phyloP scores from a whole-genome alignment of 2,888 invertebrate species.

The Peribatodes rhomboidaria region DNA sequence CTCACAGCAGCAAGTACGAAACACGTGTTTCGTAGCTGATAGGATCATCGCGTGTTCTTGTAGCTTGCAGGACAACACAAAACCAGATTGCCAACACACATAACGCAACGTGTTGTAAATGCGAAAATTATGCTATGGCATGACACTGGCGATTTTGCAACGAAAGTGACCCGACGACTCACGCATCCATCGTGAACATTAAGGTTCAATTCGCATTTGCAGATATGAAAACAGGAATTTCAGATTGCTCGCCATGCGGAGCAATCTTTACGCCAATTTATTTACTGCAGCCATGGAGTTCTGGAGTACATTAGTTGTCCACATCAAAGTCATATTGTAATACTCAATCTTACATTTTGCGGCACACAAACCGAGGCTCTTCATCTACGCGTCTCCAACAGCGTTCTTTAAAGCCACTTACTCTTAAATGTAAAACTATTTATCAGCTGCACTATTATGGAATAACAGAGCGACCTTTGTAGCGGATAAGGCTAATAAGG shows the following conservation, averaged over 20 bases:
- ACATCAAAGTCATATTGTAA: neutral
- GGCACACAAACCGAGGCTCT: neutral
- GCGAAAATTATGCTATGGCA: conserved; percentile 29
- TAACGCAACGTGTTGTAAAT: conserved; percentile 34
- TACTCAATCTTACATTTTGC: neutral
- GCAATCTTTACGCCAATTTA: conserved; percentile 3
- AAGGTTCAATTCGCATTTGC: no score
- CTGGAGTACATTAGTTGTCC: neutral
- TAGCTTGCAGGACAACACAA: conserved; percentile 17
- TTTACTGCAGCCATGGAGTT: neutral
- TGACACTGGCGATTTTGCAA: conserved; percentile 18
- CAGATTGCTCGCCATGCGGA: neutral
- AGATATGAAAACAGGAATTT: no score
- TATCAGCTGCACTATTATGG: conserved; percentile 34
- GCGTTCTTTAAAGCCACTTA: neutral
- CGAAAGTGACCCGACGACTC: conserved; percentile 8
- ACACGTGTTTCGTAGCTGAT: conserved; percentile 35
- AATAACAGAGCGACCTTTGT: conserved; percentile 46
- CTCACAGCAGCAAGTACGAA: conserved; percentile 17
- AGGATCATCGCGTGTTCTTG: conserved; percentile 40
- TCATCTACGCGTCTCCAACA: neutral
- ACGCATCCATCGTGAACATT: no score
- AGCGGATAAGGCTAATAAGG: conserved; percentile 46
- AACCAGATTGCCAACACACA: conserved; percentile 37
- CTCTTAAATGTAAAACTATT: conserved; percentile 34